Evolutionary conservation across 1,140 invertebrate genomes (phyloP), one percentile per base, ranked within the genome.

Genomic region (Lineus longissimus): DNA sequence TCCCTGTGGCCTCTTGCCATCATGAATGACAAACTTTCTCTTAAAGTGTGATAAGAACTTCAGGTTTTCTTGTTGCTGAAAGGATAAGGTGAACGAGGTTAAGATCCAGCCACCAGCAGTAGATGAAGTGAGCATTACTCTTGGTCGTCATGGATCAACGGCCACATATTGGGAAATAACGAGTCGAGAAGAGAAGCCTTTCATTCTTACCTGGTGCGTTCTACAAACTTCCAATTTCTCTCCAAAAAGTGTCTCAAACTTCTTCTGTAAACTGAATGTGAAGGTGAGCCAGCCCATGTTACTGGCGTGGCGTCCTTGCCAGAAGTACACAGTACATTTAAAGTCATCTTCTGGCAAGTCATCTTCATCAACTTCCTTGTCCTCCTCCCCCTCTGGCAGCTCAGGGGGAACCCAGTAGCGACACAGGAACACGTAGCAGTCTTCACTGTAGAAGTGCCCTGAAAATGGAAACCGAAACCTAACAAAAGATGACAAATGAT

Each of bases 281-380:
- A 99, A 99, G 9, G 94, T 98, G 0, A 99, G 85, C 96, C 96
- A 99, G 23, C 96, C 97, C 95, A 98, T 98, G 82, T 99, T 99
- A 51, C 91, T 90, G 2, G 97, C 95, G 75, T 97, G 90, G 66
- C 97, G 83, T 0, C 95, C 95, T 85, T 99, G 97, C 97, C 97
- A 99, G 82, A 99, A 99, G 80, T 99, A 99, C 9, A 98, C 95
- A 36, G 97, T 93, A 83, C 93, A 97, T 74, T 97, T 92, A 70
- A 91, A 94, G 77, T 96, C 92, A 72, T 95, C 93, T 73, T 93
- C 90, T 17, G 68, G 62, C 41, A 86, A 85, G 45, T 86, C 86
- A 31, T 86, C 85, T 31, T 85, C 83, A 40, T 90, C 87, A 1
- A 86, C 84, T 2, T 82, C 77, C 4, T 78, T 76, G 36, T 81